Evolutionary conservation across 2,113 vertebrate species (phyloP), one percentile per base, ranked within the genome.

Genomic region (Vidua macroura): DNA sequence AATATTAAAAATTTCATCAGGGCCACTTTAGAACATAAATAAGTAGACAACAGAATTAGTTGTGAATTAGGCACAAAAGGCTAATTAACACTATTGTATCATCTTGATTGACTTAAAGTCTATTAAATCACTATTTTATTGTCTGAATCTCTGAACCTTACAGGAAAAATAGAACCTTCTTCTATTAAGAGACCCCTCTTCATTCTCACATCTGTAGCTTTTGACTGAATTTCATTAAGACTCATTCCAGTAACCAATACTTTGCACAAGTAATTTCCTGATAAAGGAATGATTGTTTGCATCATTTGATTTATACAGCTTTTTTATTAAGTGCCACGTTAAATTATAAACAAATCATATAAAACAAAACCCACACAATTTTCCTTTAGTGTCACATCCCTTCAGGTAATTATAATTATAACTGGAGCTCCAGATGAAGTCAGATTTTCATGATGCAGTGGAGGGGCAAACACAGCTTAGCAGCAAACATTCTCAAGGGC

Each of bases 61-160:
- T 96, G 93, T 95, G 95, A 97, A 96, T 97, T 97, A 90, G 89
- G 56, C 96, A 96, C 90, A 96, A 97, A 97, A 95, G 94, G 78
- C 95, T 98, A 98, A 98, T 98, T 97, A 98, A 97, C 96, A 96
- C 86, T 92, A 97, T 97, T 98, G 90, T 98, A 96, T 96, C 97
- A 37, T 56, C 93, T 81, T 97, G 96, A 97, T 97, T 97, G 96
- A 96, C 95, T 97, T 96, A 85, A 94, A 93, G 91, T 90, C 90
- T 96, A 97, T 98, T 97, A 97, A 97, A 97, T 97, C 94, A 95
- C 96, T 96, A 92, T 96, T 98, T 97, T 93, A 94, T 98, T 96
- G 95, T 97, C 88, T 94, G 88, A 63, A 87, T 97, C 92, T 97
- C 83, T 92, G 93, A 91, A 91, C 88, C 77, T 86, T 91, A 91